phyloP scores from a whole-genome alignment of 1,140 invertebrate species.

The Drosophila kurseongensis region DNA sequence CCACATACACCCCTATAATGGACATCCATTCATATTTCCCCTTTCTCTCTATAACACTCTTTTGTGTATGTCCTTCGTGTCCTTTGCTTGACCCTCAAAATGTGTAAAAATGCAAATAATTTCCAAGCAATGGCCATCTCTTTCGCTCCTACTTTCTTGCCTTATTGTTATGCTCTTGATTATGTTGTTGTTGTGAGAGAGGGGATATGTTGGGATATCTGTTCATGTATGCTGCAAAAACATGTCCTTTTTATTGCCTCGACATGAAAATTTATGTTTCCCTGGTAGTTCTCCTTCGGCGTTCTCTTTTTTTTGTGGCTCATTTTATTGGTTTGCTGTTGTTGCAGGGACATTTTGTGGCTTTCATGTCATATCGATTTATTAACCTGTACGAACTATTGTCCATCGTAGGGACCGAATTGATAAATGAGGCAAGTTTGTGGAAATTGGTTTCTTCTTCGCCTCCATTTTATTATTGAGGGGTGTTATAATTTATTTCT shows the following conservation, averaged over 20 bases:
- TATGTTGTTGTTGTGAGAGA: conserved; percentile 65
- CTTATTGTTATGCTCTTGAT: conserved; percentile 81
- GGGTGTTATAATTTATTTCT: conserved; percentile 77
- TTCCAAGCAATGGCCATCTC: conserved; percentile 39
- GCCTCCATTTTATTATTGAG: conserved; percentile 44
- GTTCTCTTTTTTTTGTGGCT: conserved; percentile 43
- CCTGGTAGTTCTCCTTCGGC: conserved; percentile 40
- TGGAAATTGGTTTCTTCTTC: conserved; percentile 69
- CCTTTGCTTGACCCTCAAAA: conserved; percentile 79
- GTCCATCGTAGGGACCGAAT: conserved; percentile 47
- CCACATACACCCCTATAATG: conserved; percentile 59
- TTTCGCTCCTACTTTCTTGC: conserved; percentile 26
- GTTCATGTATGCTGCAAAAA: conserved; percentile 60
- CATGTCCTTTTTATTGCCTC: conserved; percentile 81
- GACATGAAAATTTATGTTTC: conserved; percentile 81
- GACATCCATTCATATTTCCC: conserved; percentile 75
- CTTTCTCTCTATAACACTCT: conserved; percentile 1
- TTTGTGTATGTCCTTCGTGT: conserved; percentile 43
- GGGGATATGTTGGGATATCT: conserved; percentile 33
- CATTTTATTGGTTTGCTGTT: conserved; percentile 73
- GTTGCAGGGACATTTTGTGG: conserved; percentile 42
- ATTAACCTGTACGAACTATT: conserved; percentile 83
- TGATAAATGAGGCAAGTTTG: conserved; percentile 78
- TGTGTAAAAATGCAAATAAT: conserved; percentile 83
- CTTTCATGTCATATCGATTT: conserved; percentile 80